Percentiles rank a stretch among this genome's conserved stretches.
Conservation (phyloP, 2,888 invertebrate species). For the Drosophila antonietae region DNA sequence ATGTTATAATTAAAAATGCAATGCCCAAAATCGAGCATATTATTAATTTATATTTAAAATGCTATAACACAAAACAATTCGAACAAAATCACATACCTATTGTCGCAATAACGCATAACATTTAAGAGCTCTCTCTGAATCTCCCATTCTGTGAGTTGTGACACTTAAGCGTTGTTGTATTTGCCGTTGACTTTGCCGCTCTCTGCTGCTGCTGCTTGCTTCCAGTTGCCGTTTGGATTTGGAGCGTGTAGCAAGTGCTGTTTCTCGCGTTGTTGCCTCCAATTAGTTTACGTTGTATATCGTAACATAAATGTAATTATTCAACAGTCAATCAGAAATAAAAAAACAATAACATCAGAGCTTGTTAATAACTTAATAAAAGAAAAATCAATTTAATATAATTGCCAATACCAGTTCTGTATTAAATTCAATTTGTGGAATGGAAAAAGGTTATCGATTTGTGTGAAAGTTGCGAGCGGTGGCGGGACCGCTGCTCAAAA, state of each 20-base stretch:
- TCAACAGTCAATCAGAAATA: slow-evolving; percentile 8
- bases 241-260: slow-evolving; percentile 67
- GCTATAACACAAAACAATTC: not conserved
- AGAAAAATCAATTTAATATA: slow-evolving; percentile 1
- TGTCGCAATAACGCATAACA: slow-evolving; percentile 19
- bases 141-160: slow-evolving; percentile 18
- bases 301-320: slow-evolving; percentile 23
- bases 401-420: slow-evolving; percentile 8
- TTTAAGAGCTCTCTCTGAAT: slow-evolving; percentile 9
- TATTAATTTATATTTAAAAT: not conserved
- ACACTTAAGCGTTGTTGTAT: slow-evolving; percentile 18
- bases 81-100: slow-evolving; percentile 16
- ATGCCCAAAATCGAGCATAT: not conserved
- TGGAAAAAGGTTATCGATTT: slow-evolving; percentile 67
- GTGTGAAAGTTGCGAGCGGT: slow-evolving; percentile 64
- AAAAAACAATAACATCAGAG: not conserved
- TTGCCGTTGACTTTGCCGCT: slow-evolving; percentile 35
- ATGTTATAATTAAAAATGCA: not conserved
- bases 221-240: slow-evolving; percentile 67
- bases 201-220: slow-evolving; percentile 46
- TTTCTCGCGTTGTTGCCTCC: slow-evolving; percentile 24
- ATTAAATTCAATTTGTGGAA: slow-evolving; percentile 12
- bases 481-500: slow-evolving; percentile 25
- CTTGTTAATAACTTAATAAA: slow-evolving; percentile 35
- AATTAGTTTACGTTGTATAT: slow-evolving; percentile 23